phyloP scores from a whole-genome alignment of 53 echinoderm and acorn worm species.

The Temnopleurus reevesii region DNA sequence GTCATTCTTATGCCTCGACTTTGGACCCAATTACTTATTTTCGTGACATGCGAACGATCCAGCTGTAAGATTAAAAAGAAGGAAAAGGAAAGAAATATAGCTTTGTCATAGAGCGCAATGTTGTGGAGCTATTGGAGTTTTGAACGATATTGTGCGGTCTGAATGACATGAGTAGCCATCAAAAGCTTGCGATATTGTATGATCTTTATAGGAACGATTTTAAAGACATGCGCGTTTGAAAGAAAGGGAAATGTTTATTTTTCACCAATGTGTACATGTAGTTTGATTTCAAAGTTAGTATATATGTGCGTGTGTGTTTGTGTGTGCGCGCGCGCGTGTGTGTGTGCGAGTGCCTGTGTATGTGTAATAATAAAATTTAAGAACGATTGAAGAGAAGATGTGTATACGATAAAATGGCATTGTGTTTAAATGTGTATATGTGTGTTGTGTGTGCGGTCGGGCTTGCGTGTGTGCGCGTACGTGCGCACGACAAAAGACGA shows the following conservation, averaged over 20 bases:
- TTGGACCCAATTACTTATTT: slow-evolving; percentile 51
- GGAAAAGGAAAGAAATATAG: not conserved
- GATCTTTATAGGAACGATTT: not conserved
- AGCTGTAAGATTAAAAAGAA: slow-evolving; percentile 11
- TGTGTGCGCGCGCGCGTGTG: not conserved
- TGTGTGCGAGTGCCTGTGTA: not conserved
- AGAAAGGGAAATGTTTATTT: no score
- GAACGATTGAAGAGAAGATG: no score
- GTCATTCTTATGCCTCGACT: not conserved
- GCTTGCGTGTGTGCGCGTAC: not conserved
- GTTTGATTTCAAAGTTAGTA: not conserved
- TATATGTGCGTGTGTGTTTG: not conserved
- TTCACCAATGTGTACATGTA: no score
- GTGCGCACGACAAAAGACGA: not conserved
- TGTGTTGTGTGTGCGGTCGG: not conserved
- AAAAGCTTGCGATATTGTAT: not conserved
- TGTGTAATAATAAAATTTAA: not conserved
- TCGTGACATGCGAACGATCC: not conserved
- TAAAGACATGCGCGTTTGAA: not conserved
- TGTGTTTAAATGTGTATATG: not conserved
- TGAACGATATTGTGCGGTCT: not conserved
- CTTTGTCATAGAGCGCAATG: not conserved
- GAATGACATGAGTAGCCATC: not conserved
- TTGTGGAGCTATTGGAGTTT: not conserved
- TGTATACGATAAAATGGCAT: not conserved